Evolutionary conservation across 1,140 invertebrate species (phyloP), one percentile per base, ranked within the genome.

Genomic region (Microplitis mediator): DNA sequence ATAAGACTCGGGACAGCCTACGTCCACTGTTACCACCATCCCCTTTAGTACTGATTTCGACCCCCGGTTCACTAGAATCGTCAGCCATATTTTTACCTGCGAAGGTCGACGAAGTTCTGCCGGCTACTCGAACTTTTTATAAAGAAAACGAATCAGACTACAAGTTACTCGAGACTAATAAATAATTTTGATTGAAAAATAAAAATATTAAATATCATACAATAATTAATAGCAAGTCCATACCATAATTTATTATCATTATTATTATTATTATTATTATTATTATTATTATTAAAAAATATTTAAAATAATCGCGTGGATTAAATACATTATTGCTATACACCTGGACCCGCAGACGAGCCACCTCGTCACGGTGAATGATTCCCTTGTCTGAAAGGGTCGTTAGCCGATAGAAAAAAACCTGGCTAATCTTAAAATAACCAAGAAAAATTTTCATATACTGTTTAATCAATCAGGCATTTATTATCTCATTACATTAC

Each of bases 401-500:
- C 62, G 13, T 62, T 70, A 70, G 36, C 58, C 36, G 45, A 70
- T 39, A 31, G 58, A 69, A 52, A 31, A n/a, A 3, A 69, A 23
- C 23, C 31, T 3, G 56, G 14, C 23, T 13, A 32, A 56, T 9
- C 45, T 39, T 13, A 63, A 39, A 51, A 50, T 35, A 23, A 58
- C 13, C 13, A 23, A n/a, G 31, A 63, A 35, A 66, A 65, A 60
- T 71, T 32, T 65, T 65, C 13, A 52, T 36, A 11, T 39, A 36
- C 1, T 62, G 13, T 63, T 68, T 62, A 71, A 69, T 75, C 34
- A 71, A 71, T 63, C 76, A 81, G 75, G 81, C 72, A 79, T 84
- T 83, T 81, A 82, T 83, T 84, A 76, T 83, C 76, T 77, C n/a
- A 77, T 80, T 82, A 80, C 69, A 79, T 76, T 84, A 84, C 75